phyloP scores from a whole-genome alignment of 1,140 invertebrate genomes.

The Hormaphis cornu region DNA sequence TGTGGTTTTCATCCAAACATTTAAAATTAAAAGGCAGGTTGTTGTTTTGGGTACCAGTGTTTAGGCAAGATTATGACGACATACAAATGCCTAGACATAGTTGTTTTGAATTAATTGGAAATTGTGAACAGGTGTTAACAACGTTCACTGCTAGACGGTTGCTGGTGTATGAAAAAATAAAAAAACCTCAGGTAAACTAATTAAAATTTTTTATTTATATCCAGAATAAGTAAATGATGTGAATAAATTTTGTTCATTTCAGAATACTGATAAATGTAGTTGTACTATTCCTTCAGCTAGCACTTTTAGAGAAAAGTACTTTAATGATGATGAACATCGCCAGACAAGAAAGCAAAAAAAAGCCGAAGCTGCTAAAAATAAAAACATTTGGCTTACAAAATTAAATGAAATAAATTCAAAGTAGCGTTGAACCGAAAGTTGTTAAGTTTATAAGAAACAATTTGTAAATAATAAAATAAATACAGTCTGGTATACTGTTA shows the following conservation, averaged over 20 bases:
- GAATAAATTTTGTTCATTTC: not conserved
- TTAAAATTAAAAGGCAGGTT: slow-evolving; percentile 65
- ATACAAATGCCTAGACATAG: slow-evolving; percentile 67
- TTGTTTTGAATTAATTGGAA: slow-evolving; percentile 64
- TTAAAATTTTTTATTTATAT: not conserved
- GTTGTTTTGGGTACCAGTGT: slow-evolving; percentile 87
- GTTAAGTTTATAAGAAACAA: not conserved
- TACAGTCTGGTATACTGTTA: too few relatives aligned
- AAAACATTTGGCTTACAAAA: slow-evolving; percentile 17
- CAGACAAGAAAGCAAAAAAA: slow-evolving; percentile 20
- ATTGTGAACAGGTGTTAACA: slow-evolving; percentile 77
- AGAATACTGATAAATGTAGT: not conserved
- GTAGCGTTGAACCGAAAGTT: not conserved
- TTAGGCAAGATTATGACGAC: slow-evolving; percentile 64
- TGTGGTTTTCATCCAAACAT: slow-evolving; percentile 69
- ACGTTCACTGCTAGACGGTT: slow-evolving; percentile 68
- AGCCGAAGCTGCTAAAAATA: slow-evolving; percentile 17
- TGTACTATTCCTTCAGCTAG: not conserved
- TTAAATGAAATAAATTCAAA: not conserved
- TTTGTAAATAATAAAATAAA: not conserved
- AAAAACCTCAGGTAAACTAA: slow-evolving; percentile 44
- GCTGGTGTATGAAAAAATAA: slow-evolving; percentile 76
- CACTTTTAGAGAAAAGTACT: slow-evolving; percentile 36
- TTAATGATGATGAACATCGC: slow-evolving; percentile 33
- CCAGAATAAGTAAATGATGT: not conserved